A percentile compares a stretch with the other conserved stretches of the same genome.
These are phyloP conservation scores for Galagoides demidoff DNA, from an alignment of 2,797 vertebrate species.

Conservation along the genomic window DNA sequence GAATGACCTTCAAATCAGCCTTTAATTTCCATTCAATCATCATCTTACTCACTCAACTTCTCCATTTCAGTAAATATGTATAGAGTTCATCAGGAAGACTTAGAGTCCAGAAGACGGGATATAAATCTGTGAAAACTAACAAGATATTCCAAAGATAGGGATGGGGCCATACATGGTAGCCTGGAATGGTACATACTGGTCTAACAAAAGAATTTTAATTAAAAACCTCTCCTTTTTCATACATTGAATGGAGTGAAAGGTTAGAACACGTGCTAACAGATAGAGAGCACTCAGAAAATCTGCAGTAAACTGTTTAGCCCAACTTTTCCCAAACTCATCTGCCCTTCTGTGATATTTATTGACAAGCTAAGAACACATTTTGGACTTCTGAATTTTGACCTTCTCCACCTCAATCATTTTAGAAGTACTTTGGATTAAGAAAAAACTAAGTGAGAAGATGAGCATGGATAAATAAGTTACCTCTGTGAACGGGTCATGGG, in stretches of 20 bases:
- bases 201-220: background rate
- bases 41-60: background rate
- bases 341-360: background rate
- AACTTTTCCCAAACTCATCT: background rate
- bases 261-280: background rate
- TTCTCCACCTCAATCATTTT: background rate
- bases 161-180: background rate
- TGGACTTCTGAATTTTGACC: background rate
- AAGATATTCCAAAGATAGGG: background rate
- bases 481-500: background rate
- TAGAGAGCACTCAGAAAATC: background rate
- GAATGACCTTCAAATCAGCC: background rate
- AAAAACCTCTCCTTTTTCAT: background rate
- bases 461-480: background rate
- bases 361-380: background rate
- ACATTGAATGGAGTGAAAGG: background rate
- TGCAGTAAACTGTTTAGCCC: background rate
- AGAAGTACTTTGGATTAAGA: background rate
- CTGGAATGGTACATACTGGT: background rate
- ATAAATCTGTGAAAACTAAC: constrained; percentile 32
- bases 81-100: background rate
- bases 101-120: background rate
- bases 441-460: background rate
- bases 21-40: constrained; percentile 27
- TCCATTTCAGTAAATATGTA: constrained; percentile 8